Conservation (phyloP, 2,888 invertebrate genomes). For the Saturnia pavonia region DNA sequence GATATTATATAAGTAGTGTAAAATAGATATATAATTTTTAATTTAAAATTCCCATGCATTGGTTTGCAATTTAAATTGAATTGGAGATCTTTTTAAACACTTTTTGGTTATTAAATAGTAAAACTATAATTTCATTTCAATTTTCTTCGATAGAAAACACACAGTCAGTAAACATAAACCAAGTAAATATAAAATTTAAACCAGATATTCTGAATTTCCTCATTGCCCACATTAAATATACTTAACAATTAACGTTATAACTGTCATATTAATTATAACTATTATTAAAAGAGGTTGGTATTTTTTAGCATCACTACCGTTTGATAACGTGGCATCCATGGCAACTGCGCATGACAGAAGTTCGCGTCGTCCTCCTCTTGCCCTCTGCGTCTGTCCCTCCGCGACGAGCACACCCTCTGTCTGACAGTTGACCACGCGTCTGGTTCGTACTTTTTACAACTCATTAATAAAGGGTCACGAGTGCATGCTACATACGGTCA, state of each 20-base stretch:
- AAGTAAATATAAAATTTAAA: background rate
- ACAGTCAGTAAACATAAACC: background rate
- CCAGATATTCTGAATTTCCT: background rate
- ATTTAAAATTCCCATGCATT: too few species aligned
- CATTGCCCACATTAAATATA: too few species aligned
- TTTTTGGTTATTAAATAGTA: too few species aligned
- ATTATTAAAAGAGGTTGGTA: background rate
- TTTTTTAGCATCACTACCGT: conserved; percentile 1
- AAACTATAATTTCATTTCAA: too few species aligned
- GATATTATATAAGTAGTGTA: too few species aligned
- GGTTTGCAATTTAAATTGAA: too few species aligned
- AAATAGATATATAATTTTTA: too few species aligned
- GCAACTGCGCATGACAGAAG: conserved; percentile 60
- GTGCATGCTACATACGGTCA: conserved; percentile 15
- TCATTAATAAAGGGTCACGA: conserved; percentile 14
- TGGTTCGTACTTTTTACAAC: conserved; percentile 26
- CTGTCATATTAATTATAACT: background rate
- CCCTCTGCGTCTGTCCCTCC: conserved; percentile 30
- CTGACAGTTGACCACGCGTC: conserved; percentile 44
- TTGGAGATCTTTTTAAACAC: too few species aligned
- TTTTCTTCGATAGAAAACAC: background rate
- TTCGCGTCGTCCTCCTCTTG: conserved; percentile 24
- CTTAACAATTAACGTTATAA: background rate
- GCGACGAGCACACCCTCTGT: conserved; percentile 29
- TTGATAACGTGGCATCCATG: conserved; percentile 49